Evolutionary conservation across 1,140 invertebrate species (phyloP).

Genomic region (Hypothenemus hampei): DNA sequence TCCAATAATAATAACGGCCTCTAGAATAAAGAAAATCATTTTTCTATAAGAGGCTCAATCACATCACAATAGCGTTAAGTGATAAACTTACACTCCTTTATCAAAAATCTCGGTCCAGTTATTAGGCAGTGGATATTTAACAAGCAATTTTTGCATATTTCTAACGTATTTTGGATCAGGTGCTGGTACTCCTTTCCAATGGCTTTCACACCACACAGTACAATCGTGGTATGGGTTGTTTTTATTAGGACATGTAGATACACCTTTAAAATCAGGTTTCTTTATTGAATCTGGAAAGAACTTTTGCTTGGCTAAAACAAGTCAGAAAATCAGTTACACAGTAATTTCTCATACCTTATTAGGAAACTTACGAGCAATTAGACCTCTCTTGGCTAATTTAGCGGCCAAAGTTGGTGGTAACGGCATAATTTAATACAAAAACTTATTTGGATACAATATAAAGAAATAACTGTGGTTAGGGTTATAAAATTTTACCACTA

Average conservation of each 20-base stretch:
- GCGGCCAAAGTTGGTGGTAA: constrained; percentile 81
- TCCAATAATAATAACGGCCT: constrained; percentile 92
- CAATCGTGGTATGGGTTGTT: constrained; percentile 94
- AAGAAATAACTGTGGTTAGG: no score
- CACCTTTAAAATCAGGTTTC: constrained; percentile 55
- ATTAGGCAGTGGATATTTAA: constrained; percentile 85
- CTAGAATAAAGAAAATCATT: constrained; percentile 46
- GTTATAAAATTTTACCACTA: no score
- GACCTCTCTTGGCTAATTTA: constrained; percentile 78
- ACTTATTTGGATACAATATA: no score
- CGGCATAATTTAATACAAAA: constrained; percentile 69
- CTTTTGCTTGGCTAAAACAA: constrained; percentile 35
- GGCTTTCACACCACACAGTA: constrained; percentile 78
- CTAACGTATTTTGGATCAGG: constrained; percentile 72
- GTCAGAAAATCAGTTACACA: background rate
- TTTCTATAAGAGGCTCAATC: background rate
- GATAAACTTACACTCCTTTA: constrained; percentile 62
- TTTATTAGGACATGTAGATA: constrained; percentile 91
- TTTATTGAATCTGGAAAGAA: constrained; percentile 32
- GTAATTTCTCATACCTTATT: constrained; percentile 9
- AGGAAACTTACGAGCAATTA: constrained; percentile 51
- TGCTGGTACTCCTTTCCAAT: constrained; percentile 73
- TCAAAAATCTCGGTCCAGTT: constrained; percentile 94
- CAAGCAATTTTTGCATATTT: constrained; percentile 69
- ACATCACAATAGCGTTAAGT: background rate